Conservation (phyloP, 2,797 vertebrate genomes). For the Hydrophis major region DNA sequence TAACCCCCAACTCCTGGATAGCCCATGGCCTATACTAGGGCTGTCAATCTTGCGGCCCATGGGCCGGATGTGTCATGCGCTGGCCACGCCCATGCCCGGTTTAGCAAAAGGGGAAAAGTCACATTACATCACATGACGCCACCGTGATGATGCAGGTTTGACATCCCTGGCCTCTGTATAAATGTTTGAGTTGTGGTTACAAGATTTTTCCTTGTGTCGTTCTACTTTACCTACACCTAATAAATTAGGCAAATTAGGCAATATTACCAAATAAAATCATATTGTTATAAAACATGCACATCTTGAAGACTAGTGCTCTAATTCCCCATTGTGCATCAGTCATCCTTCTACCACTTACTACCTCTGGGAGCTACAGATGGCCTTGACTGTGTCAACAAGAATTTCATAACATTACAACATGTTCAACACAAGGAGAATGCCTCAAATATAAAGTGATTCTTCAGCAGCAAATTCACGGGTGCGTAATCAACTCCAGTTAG, state of each 20-base stretch:
- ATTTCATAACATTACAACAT: background rate
- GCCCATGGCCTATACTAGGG: background rate
- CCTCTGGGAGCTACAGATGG: background rate
- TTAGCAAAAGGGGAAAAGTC: no score
- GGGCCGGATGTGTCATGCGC: fast-evolving
- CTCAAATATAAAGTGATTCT: background rate
- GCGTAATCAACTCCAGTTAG: background rate
- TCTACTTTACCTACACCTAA: background rate
- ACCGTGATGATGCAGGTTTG: no score
- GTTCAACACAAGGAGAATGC: background rate
- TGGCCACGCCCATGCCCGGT: no score
- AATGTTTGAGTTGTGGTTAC: background rate
- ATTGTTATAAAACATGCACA: background rate
- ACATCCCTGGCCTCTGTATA: background rate
- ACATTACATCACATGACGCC: no score
- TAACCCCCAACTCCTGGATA: background rate
- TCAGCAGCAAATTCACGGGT: background rate
- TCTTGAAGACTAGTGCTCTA: background rate
- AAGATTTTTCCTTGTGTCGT: background rate
- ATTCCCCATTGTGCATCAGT: background rate
- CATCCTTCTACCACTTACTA: no score
- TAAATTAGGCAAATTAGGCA: no score
- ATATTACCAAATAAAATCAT: background rate
- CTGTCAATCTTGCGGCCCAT: no score
- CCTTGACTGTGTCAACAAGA: background rate